A percentile compares a stretch with the other conserved stretches of the same genome.
Evolutionary conservation across 1,140 invertebrate genomes (phyloP).

Genomic region (Drosophila auraria): DNA sequence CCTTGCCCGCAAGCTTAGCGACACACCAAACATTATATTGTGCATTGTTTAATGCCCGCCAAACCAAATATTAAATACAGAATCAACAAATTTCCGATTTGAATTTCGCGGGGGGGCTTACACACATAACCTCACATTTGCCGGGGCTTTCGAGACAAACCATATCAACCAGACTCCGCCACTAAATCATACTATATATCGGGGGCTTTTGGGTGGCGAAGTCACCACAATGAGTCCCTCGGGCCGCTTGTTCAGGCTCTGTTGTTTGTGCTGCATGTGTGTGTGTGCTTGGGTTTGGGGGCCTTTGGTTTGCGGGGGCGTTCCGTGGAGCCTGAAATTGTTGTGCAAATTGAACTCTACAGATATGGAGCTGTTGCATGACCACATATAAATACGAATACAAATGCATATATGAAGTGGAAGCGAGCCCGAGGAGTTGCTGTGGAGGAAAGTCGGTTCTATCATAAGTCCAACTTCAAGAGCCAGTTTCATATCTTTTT

Average conservation of each 20-base stretch:
- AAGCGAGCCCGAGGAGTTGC: neutral
- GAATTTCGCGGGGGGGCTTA: slow-evolving; percentile 11
- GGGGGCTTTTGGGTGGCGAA: neutral
- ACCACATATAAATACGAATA: slow-evolving; percentile 12
- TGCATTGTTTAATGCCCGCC: slow-evolving; percentile 31
- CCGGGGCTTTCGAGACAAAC: neutral
- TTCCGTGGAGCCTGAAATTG: slow-evolving; percentile 37
- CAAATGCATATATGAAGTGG: neutral
- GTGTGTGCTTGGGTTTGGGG: slow-evolving; percentile 1
- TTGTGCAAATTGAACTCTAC: slow-evolving; percentile 34
- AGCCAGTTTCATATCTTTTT: neutral
- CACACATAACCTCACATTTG: slow-evolving; percentile 32
- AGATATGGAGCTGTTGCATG: slow-evolving; percentile 26
- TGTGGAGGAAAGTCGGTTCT: neutral
- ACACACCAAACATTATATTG: slow-evolving; percentile 28
- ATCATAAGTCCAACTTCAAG: slow-evolving; percentile 1
- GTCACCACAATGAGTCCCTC: slow-evolving; percentile 43
- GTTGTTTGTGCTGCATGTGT: slow-evolving; percentile 9
- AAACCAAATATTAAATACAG: slow-evolving; percentile 53
- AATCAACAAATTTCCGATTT: slow-evolving; percentile 48
- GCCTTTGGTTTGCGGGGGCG: slow-evolving; percentile 46
- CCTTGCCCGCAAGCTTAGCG: slow-evolving; percentile 13
- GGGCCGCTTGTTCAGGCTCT: slow-evolving; percentile 22
- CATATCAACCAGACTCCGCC: neutral
- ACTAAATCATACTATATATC: neutral